A percentile compares a stretch with the other conserved stretches of the same genome.
phyloP scores from a whole-genome alignment of 2,113 vertebrate genomes.

The Bucco capensis region DNA sequence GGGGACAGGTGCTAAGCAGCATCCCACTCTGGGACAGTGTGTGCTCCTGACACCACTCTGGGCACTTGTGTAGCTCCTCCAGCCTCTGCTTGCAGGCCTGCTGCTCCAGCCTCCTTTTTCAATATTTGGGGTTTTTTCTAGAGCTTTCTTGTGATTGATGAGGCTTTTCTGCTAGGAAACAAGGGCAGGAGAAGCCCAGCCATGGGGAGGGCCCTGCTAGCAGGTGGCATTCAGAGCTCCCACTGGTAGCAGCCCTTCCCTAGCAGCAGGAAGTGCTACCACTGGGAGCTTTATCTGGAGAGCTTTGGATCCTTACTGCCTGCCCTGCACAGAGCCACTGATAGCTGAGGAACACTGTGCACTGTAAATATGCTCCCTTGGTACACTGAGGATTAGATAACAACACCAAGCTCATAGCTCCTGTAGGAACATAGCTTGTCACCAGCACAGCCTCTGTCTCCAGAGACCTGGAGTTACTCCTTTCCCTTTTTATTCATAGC shows the following conservation, averaged over 20 bases:
- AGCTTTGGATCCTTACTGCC: background rate
- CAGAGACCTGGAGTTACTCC: background rate
- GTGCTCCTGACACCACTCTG: background rate
- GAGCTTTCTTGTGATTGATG: background rate
- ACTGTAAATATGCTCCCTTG: constrained; percentile 21
- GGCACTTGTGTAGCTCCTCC: background rate
- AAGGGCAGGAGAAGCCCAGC: background rate
- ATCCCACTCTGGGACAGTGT: background rate
- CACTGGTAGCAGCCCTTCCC: background rate
- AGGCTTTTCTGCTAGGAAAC: background rate
- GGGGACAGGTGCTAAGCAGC: background rate
- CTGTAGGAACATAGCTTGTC: background rate
- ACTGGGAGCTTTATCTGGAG: constrained; percentile 29
- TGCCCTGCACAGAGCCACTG: background rate
- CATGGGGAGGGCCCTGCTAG: background rate
- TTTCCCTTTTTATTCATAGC: background rate
- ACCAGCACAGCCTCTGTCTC: background rate
- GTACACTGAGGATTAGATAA: background rate
- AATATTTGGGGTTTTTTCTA: background rate
- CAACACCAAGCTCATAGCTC: background rate
- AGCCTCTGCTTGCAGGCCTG: background rate
- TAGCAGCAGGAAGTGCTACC: background rate
- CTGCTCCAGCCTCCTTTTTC: background rate
- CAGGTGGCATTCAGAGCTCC: background rate
- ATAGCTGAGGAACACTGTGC: background rate